Evolutionary conservation across 2,888 invertebrate species (phyloP), one percentile per base, ranked within the genome.

Genomic region (Volucella bombylans): DNA sequence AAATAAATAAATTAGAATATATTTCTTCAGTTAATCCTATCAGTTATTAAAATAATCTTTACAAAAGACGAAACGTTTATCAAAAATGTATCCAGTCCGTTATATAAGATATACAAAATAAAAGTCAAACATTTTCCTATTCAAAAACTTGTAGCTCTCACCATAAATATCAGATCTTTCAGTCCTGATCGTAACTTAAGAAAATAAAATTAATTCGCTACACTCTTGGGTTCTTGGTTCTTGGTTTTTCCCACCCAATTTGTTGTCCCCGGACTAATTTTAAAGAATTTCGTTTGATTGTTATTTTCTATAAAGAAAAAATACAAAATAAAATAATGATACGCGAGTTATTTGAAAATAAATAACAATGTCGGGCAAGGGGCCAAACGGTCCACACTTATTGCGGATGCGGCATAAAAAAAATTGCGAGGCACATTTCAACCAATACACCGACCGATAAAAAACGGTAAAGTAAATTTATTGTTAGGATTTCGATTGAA

Each of bases 381-480:
- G 43, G 78, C 78, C 78, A 79, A 79, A 57, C 43, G 31, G 52
- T 72, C 71, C 78, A 65, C 69, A 68, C 68, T 76, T 82, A 49
- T 82, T 43, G 50, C 18, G 38, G 9, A 82, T 65, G n/a, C n/a
- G n/a, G n/a, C n/a, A n/a, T n/a, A n/a, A 55, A 65, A 54, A 72
- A 68, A 52, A 31, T 31, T 31, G 11, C 57, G 65, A 11, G 49
- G 12, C 14, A 45, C 86, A 88, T 85, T 43, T 45, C 12, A 78
- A 80, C 77, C 15, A 82, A 79, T 52, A 41, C 12, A 45, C 6
- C 0, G 31, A 67, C 2, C 4, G 1, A 43, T 23, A 52, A 11
- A 54, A 14, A 10, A 6, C 31, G 6, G 38, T 38, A 45, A 54
- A 62, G 38, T 47, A 18, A 52, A 72, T 72, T 62, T 72, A 54